A percentile compares a stretch with the other conserved stretches of the same genome.
These are phyloP conservation scores for Triops cancriformis DNA, from an alignment of 1,140 invertebrate species.

Conservation along the genomic window DNA sequence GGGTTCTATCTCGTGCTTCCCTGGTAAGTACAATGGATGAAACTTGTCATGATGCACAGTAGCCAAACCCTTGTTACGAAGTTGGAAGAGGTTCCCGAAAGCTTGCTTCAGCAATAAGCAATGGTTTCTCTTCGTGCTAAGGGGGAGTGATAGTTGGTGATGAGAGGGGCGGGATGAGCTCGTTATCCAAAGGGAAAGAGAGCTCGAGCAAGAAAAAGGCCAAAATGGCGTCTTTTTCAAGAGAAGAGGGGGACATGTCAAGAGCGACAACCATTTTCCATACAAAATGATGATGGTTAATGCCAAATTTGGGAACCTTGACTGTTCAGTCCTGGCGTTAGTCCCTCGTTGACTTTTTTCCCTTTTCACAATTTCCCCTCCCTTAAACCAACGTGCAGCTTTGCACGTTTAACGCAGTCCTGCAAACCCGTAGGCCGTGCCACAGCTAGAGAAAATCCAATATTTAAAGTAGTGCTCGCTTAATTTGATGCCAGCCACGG, in stretches of 20 bases:
- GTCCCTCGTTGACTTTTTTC: neutral
- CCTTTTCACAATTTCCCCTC: no score
- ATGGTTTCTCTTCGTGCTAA: neutral
- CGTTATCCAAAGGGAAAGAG: constrained; percentile 2
- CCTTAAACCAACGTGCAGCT: neutral
- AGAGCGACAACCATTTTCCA: constrained; percentile 9
- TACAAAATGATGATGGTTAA: constrained; percentile 10
- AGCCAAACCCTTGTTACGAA: neutral
- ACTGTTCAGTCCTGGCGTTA: neutral
- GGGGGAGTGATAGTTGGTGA: constrained; percentile 9
- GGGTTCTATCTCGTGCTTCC: neutral
- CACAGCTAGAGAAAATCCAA: neutral
- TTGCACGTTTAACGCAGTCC: neutral
- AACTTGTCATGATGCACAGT: neutral
- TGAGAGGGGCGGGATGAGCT: constrained; percentile 8
- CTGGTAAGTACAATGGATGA: neutral
- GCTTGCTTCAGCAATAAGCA: neutral
- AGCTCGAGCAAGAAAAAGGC: neutral
- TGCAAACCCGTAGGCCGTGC: neutral
- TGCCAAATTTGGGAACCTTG: neutral
- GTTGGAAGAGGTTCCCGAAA: neutral
- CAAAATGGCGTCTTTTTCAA: constrained; percentile 14
- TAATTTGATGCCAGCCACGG: neutral
- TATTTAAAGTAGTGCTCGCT: neutral
- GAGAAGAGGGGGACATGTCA: constrained; percentile 3